Evolutionary conservation across 2,797 vertebrate genomes (phyloP).

Genomic region (Acestrorhynchus altus): DNA sequence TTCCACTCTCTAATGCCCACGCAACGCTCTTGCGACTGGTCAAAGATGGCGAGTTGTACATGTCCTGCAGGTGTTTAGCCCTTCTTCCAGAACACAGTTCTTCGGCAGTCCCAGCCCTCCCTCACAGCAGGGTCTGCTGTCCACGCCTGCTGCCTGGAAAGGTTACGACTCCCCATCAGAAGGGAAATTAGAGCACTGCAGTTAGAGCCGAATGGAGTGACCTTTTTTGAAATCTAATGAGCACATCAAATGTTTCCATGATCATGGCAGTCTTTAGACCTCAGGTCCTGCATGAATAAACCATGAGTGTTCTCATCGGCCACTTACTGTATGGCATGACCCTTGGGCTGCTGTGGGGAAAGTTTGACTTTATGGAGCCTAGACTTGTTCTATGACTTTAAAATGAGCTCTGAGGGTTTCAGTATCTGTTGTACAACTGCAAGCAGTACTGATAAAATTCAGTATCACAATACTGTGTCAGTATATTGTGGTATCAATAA

Average conservation of each 20-base stretch:
- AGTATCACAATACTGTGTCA: not conserved
- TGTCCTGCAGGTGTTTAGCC: constrained; percentile 29
- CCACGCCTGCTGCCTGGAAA: constrained; percentile 52
- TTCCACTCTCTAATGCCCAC: not conserved
- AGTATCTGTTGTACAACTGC: not conserved
- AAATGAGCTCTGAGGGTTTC: not conserved
- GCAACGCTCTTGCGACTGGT: not conserved
- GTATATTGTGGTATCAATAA: not conserved
- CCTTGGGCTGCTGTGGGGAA: constrained; percentile 34
- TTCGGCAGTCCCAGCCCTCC: constrained; percentile 28
- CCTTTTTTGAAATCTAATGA: constrained; percentile 63
- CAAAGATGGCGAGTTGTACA: not conserved
- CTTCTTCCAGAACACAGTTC: not conserved
- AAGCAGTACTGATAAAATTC: too few relatives aligned
- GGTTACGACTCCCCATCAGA: constrained; percentile 57
- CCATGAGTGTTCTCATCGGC: constrained; percentile 49
- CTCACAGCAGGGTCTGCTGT: constrained; percentile 31
- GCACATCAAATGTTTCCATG: constrained; percentile 62
- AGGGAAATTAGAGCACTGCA: constrained; percentile 54
- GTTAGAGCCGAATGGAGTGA: constrained; percentile 54
- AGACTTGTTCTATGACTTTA: constrained; percentile 48
- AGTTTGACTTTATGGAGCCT: constrained; percentile 18
- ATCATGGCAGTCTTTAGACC: constrained; percentile 59
- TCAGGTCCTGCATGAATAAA: constrained; percentile 60
- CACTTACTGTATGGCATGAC: constrained; percentile 43